phyloP scores from a whole-genome alignment of 2,113 vertebrate species.

The Corynorhinus townsendii region DNA sequence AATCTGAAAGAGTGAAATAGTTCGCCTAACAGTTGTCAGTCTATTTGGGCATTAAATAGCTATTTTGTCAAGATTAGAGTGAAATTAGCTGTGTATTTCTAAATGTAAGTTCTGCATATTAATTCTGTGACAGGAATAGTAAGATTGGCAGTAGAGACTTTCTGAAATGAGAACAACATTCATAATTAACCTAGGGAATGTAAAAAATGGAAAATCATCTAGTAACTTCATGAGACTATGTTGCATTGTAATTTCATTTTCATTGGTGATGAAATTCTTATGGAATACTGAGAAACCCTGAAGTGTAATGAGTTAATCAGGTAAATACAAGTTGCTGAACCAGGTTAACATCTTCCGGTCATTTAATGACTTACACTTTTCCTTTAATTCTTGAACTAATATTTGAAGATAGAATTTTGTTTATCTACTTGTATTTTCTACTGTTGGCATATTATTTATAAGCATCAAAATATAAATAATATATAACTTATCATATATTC shows the following conservation, averaged over 20 bases:
- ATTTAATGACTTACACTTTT: background rate
- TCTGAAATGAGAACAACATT: constrained; percentile 12
- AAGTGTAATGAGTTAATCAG: background rate
- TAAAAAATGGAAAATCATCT: constrained; percentile 14
- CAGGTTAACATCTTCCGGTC: background rate
- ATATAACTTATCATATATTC: background rate
- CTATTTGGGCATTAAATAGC: background rate
- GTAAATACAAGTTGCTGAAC: background rate
- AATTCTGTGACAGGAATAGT: constrained; percentile 30
- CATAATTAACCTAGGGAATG: background rate
- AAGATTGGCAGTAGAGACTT: background rate
- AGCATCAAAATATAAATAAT: background rate
- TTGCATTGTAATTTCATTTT: constrained; percentile 41
- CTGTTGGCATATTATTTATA: background rate
- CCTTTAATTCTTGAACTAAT: background rate
- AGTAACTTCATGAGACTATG: background rate
- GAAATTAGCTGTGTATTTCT: background rate
- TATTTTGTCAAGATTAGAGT: constrained; percentile 25
- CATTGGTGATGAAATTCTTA: background rate
- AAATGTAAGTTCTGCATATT: background rate
- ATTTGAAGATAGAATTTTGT: background rate
- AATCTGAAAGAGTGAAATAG: background rate
- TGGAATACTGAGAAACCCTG: background rate
- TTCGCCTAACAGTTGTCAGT: constrained; percentile 36
- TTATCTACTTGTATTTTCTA: background rate